Evolutionary conservation across 2,888 invertebrate species (phyloP).

Genomic region (Gnatocerus cornutus): DNA sequence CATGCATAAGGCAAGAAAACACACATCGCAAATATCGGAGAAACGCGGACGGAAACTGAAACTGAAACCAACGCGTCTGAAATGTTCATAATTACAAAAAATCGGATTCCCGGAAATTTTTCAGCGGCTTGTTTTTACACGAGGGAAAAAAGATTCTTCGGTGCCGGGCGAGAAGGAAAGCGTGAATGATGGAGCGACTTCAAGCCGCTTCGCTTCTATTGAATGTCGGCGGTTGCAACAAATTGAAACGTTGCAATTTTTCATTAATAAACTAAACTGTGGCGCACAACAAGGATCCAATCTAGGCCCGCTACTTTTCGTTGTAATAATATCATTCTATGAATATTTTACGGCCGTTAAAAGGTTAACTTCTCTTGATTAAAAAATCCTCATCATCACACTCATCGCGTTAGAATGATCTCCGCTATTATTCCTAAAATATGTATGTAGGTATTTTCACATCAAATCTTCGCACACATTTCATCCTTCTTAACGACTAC

Average conservation of each 20-base stretch:
- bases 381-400: too few species aligned
- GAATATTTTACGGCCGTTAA: too few species aligned
- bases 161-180: conserved; percentile 9
- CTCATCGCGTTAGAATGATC: too few species aligned
- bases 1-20: conserved; percentile 32
- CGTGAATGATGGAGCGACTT: conserved; percentile 20
- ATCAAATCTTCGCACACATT: conserved; percentile 6
- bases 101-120: conserved; percentile 4
- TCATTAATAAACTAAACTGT: too few species aligned
- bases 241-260: neutral
- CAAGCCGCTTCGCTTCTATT: conserved; percentile 6
- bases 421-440: neutral
- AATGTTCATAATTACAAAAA: conserved; percentile 20
- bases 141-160: neutral
- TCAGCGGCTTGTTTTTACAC: conserved; percentile 7
- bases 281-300: too few species aligned
- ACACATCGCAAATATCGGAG: conserved; percentile 26
- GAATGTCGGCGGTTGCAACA: conserved; percentile 15
- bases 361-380: neutral
- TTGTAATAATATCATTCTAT: too few species aligned
- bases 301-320: too few species aligned
- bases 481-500: conserved; percentile 13
- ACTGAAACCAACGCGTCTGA: conserved; percentile 4
- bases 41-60: conserved; percentile 24
- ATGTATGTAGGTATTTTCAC: conserved; percentile 4